phyloP scores from a whole-genome alignment of 1,140 invertebrate species.

The Ectropis grisescens region DNA sequence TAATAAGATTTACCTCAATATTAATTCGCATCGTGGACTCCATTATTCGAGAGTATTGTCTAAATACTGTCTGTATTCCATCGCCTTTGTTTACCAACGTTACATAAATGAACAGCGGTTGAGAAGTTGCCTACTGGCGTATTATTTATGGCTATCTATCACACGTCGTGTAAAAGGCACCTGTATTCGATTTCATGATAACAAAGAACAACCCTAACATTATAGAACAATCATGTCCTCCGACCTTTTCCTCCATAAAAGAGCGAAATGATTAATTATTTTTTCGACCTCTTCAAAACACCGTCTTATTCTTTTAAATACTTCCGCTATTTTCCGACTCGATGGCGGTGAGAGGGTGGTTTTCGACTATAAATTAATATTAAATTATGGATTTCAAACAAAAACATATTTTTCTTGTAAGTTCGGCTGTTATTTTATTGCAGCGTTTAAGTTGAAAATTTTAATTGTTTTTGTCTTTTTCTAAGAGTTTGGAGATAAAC shows the following conservation, averaged over 20 bases:
- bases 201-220: slow-evolving; percentile 42
- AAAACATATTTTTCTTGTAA: slow-evolving; percentile 19
- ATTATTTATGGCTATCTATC: no score
- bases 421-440: no score
- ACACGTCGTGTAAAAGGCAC: no score
- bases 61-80: slow-evolving; percentile 33
- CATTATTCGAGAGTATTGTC: slow-evolving; percentile 62
- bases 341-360: slow-evolving; percentile 52
- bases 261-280: slow-evolving; percentile 64
- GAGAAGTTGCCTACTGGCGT: no score
- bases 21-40: slow-evolving; percentile 60
- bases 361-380: slow-evolving; percentile 60
- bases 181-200: slow-evolving; percentile 22
- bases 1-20: slow-evolving; percentile 68
- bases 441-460: no score
- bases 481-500: no score
- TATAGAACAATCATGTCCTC: slow-evolving; percentile 50
- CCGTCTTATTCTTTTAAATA: slow-evolving; percentile 64
- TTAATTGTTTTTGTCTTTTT: no score
- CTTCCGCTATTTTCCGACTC: slow-evolving; percentile 67
- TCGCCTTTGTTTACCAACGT: slow-evolving; percentile 20
- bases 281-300: slow-evolving; percentile 63
- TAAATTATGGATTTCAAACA: slow-evolving; percentile 40
- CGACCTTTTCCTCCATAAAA: slow-evolving; percentile 60
- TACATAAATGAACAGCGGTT: slow-evolving; percentile 2